Evolutionary conservation across 2,113 vertebrate species (phyloP).

Genomic region (Pangasianodon gigas): DNA sequence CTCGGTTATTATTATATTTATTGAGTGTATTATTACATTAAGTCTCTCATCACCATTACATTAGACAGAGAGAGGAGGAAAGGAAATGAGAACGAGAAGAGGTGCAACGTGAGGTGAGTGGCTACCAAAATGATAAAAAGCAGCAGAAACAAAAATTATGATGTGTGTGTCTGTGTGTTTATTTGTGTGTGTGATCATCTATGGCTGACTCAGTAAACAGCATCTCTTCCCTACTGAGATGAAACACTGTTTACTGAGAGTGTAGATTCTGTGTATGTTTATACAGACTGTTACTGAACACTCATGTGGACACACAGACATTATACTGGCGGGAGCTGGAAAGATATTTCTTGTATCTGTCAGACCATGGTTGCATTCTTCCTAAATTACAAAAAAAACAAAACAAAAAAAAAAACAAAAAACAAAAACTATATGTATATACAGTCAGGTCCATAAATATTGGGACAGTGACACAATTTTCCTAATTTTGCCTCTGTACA

Average conservation of each 20-base stretch:
- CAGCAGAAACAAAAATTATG: neutral
- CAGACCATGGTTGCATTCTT: neutral
- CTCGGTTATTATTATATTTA: neutral
- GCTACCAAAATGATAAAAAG: neutral
- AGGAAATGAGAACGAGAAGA: constrained; percentile 4
- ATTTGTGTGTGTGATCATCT: constrained; percentile 1
- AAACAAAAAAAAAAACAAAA: too few relatives aligned
- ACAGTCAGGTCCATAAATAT: too few relatives aligned
- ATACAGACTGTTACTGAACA: constrained; percentile 7
- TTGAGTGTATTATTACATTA: constrained; percentile 22
- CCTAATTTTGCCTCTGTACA: too few relatives aligned
- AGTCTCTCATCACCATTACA: constrained; percentile 27
- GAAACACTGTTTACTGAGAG: constrained; percentile 17
- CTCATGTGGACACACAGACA: neutral
- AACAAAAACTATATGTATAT: neutral
- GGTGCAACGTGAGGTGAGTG: neutral
- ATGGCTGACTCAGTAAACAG: constrained; percentile 18
- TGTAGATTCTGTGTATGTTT: constrained; percentile 14
- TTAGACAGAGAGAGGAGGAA: constrained; percentile 8
- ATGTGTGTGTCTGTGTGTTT: constrained; percentile 49
- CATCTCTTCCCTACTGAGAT: neutral
- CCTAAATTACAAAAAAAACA: neutral
- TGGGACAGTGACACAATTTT: too few relatives aligned
- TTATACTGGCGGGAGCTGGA: neutral
- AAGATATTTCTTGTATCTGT: neutral